phyloP scores from a whole-genome alignment of 2,113 vertebrate species.

The Grallaria varia region DNA sequence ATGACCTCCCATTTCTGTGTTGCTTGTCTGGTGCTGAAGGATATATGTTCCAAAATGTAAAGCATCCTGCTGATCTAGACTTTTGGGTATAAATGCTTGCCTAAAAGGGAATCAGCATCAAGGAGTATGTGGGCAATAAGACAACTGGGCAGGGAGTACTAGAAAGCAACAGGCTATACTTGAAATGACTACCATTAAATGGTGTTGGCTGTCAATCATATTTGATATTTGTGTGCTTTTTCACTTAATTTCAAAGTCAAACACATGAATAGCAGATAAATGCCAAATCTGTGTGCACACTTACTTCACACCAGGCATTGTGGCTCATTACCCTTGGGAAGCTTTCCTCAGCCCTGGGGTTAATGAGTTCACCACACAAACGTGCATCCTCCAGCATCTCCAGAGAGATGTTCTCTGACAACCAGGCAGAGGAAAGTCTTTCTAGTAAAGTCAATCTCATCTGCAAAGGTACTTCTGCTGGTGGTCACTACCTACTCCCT shows the following conservation, averaged over 20 bases:
- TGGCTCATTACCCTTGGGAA: not conserved
- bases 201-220: not conserved
- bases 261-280: not conserved
- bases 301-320: constrained; percentile 18
- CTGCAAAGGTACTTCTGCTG: not conserved
- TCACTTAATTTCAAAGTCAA: constrained; percentile 44
- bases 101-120: not conserved
- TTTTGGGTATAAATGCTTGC: not conserved
- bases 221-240: not conserved
- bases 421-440: not conserved
- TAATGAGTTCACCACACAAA: constrained; percentile 17
- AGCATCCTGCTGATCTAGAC: not conserved
- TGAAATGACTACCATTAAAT: not conserved
- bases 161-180: not conserved
- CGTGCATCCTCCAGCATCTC: not conserved
- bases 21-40: not conserved
- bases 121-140: not conserved
- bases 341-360: not conserved
- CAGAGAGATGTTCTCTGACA: not conserved
- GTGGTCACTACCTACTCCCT: not conserved
- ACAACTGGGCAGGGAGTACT: not conserved
- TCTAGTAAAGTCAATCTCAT: not conserved
- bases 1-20: not conserved
- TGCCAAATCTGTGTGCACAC: not conserved
- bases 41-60: not conserved